Base-by-base conservation (phyloP, 2,113 vertebrate species). In the Alligator sinensis region DNA sequence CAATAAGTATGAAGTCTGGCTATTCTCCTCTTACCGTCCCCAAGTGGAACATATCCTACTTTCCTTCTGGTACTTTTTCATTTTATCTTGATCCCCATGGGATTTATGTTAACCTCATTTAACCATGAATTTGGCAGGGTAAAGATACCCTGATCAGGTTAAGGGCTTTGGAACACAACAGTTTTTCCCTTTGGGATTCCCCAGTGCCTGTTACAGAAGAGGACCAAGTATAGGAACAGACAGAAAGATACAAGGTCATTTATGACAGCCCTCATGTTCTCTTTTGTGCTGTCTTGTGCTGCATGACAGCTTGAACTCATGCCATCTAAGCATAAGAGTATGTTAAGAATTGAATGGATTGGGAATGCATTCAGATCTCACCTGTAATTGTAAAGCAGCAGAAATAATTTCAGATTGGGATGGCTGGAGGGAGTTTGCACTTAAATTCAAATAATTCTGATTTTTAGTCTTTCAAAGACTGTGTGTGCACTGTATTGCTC, bases 1-100 rank as follows among this genome's bases (percentile, higher is more conserved):
- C 18, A 34, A 38, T 14, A 3, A 0, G n/a, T 84, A 27, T 79
- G 18, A 88, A 93, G 77, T 88, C 72, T 0, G 0, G 28, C 60
- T 81, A 60, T 13, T 87, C 17, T 76, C 60, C 1, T 2, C 30
- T 70, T 91, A 91, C 79, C 57, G 85, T 3, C 24, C 87, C 34
- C 27, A 38, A 63, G 60, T 72, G 80, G 24, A 82, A 76, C 68
- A 10, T 80, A 62, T 55, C 58, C 30, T 61, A 63, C 9, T 19
- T 94, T 85, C 38, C 58, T 79, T 85, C 74, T 24, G 60, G 6
- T 34, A 5, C 38, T 64, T 79, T 86, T 74, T 55, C 77, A 17
- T 72, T 94, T 96, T n/a, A 79, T 84, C 24, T 14, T 95, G 64
- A 92, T 61, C 59, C 55, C 5, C 24, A 54, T 58, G 34, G 66